A percentile compares a stretch with the other conserved stretches of the same genome.
Conservation (phyloP, 1,140 invertebrate species). For the Hylyphantes graminicola region DNA sequence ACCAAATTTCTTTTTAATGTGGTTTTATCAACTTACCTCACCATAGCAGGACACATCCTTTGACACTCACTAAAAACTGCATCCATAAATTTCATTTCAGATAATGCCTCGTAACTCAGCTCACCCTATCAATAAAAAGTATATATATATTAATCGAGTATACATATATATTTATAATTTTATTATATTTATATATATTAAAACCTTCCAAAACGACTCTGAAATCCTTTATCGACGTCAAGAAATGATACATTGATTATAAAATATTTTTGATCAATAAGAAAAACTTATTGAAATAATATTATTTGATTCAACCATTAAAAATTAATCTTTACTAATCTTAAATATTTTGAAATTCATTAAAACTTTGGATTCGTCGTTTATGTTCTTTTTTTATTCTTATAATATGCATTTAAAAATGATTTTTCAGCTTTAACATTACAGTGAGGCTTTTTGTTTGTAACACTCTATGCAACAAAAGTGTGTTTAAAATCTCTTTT, state of each 20-base stretch:
- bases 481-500: not conserved
- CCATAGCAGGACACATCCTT: slow-evolving; percentile 30
- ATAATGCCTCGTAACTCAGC: not conserved
- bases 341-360: no score
- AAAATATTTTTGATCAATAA: not conserved
- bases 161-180: not conserved
- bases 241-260: not conserved
- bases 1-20: no score
- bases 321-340: no score
- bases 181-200: not conserved
- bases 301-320: no score
- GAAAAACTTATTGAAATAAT: no score
- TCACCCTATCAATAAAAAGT: slow-evolving; percentile 16
- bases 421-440: no score
- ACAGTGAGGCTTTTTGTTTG: no score
- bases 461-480: no score
- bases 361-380: no score
- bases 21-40: slow-evolving; percentile 15
- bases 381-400: no score
- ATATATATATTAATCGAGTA: no score
- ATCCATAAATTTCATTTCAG: slow-evolving; percentile 31
- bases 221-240: not conserved
- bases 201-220: not conserved
- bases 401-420: no score
- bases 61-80: slow-evolving; percentile 34